Conservation (phyloP, 2,797 vertebrate species). For the Enteromius argenteus region DNA sequence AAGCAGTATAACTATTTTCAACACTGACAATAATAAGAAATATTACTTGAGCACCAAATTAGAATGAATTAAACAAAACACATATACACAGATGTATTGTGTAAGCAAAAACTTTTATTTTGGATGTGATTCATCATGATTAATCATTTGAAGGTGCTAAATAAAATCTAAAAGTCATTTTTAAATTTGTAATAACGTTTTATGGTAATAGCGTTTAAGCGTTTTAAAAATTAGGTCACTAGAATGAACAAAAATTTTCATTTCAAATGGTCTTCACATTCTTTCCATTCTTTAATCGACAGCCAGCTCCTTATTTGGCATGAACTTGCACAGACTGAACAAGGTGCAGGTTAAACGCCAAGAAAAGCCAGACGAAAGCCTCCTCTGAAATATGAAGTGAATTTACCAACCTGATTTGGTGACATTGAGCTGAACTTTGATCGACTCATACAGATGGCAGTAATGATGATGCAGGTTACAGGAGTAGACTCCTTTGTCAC, state of each 20-base stretch:
- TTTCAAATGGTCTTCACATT: constrained; percentile 29
- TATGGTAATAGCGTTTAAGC: neutral
- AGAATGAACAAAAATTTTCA: neutral
- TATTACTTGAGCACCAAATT: neutral
- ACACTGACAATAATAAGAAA: neutral
- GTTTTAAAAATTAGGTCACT: neutral
- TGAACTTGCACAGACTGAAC: neutral
- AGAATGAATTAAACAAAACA: too few species aligned
- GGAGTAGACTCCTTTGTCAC: constrained; percentile 88
- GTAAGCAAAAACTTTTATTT: too few species aligned
- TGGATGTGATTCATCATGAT: too few species aligned
- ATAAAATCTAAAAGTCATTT: neutral
- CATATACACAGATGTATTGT: too few species aligned
- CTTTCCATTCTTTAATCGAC: constrained; percentile 14
- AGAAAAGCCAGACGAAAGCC: neutral
- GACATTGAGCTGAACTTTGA: constrained; percentile 85
- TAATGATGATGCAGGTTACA: constrained; percentile 96
- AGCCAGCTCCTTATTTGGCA: constrained; percentile 34
- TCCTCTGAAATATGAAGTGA: neutral
- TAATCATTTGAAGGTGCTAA: neutral
- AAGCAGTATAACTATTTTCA: too few species aligned
- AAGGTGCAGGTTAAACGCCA: constrained; percentile 16
- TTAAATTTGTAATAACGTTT: neutral
- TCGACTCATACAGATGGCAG: constrained; percentile 89
- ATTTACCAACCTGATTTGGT: constrained; percentile 83